Base-by-base conservation (phyloP, 2,113 vertebrate genomes). In the Ceratotherium simum region DNA sequence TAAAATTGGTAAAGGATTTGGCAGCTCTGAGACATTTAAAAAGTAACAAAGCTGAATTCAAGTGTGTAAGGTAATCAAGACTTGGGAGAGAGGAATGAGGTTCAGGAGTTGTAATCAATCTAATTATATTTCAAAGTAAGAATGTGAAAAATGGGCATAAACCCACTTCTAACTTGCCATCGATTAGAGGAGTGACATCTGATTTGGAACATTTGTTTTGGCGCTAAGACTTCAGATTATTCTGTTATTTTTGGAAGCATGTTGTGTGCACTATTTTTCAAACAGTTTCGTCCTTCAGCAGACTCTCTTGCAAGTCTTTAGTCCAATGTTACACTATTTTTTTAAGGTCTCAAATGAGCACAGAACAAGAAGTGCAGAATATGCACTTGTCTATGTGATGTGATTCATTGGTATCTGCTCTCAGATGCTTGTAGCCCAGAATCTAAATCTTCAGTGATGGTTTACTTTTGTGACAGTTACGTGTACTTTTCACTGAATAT, bases 241-340 rank as follows among this genome's bases (percentile, higher is more conserved):
- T 88, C 9, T 81, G 13, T 95, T 91, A n/a, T 54, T 96, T 51
- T 78, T 23, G 27, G 75, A 48, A 79, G 23, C 5, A 51, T 65
- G 25, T 11, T 58, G 39, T 92, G n/a, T 67, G 10, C 17, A 39
- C 60, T 89, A 46, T 64, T 60, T 91, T 79, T 69, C 20, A 90
- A 46, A 89, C 8, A 36, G 12, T 88, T 89, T 60, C 7, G 31
- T 81, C 51, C n/a, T 91, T 72, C n/a, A 85, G 2, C 17, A 93
- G n/a, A 67, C 46, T 70, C 60, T 54, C 70, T 85, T 81, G 67
- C 58, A 95, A 85, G 91, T 84, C 36, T 69, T 93, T 79, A 92
- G 56, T 46, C 25, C 42, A 39, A 7, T 11, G 8, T 88, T 81
- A 69, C 60, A 33, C 2, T 39, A 2, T 39, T 29, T 88, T 95